Conservation (phyloP, 2,888 invertebrate genomes). For the Trichacis sp. region DNA sequence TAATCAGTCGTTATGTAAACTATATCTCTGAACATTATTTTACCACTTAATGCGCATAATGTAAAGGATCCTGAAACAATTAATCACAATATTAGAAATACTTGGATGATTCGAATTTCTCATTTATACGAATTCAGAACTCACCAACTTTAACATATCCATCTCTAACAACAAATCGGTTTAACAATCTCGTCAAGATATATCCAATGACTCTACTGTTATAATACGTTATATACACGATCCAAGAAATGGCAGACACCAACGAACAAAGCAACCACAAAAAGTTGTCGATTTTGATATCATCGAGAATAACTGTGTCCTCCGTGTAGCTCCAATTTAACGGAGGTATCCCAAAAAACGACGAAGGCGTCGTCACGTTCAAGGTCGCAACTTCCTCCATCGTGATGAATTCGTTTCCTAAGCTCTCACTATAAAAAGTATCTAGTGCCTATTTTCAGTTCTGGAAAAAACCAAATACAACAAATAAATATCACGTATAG, state of each 20-base stretch:
- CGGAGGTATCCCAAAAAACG: conserved; percentile 56
- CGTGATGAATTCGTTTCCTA: conserved; percentile 22
- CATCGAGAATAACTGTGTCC: conserved; percentile 74
- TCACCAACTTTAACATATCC: conserved; percentile 91
- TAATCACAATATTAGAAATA: conserved; percentile 3
- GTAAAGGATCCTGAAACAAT: conserved; percentile 87
- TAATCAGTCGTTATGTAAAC: conserved; percentile 95
- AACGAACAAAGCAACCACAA: conserved; percentile 84
- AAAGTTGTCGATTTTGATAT: conserved; percentile 83
- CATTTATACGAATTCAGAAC: conserved; percentile 41
- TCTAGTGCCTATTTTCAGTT: conserved; percentile 14
- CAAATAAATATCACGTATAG: too few relatives aligned
- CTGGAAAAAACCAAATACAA: conserved; percentile 3
- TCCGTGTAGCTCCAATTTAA: conserved; percentile 74
- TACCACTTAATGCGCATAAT: conserved; percentile 94
- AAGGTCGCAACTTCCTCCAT: conserved; percentile 48
- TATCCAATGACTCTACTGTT: conserved; percentile 93
- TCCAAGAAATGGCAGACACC: conserved; percentile 88
- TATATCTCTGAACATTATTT: conserved; percentile 97
- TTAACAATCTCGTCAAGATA: conserved; percentile 88
- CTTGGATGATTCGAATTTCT: conserved; percentile 19
- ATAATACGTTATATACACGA: conserved; percentile 94
- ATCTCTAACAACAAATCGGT: conserved; percentile 86
- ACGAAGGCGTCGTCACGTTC: conserved; percentile 55
- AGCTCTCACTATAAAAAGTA: conserved; percentile 9